These are phyloP conservation scores for Chaitophorus viminalis DNA, from an alignment of 2,888 invertebrate genomes.

Conservation along the genomic window DNA sequence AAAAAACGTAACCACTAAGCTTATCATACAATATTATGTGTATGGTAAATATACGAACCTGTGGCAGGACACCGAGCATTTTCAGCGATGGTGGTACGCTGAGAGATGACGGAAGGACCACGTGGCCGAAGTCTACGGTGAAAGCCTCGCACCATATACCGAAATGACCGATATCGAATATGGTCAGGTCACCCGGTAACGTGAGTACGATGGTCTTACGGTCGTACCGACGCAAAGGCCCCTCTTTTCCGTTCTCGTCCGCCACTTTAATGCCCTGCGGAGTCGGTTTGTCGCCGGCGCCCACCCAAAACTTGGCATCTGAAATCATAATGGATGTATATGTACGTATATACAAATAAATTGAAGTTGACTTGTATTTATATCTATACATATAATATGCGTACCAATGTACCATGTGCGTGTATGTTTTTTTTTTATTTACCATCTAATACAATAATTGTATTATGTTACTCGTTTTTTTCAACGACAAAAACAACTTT, in stretches of 20 bases:
- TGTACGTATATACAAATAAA: no score
- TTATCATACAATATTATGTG: not conserved
- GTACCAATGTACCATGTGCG: no score
- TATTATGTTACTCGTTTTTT: not conserved
- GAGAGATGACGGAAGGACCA: constrained; percentile 76
- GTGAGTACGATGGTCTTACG: constrained; percentile 89
- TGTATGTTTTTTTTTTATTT: not conserved
- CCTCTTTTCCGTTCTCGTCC: constrained; percentile 89
- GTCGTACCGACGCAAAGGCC: constrained; percentile 82
- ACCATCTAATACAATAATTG: not conserved
- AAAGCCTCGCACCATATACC: constrained; percentile 94
- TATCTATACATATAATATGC: constrained; percentile 2
- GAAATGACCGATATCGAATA: constrained; percentile 92
- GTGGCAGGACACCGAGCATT: constrained; percentile 93
- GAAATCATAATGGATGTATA: constrained; percentile 65
- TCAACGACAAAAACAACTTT: constrained; percentile 16
- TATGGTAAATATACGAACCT: constrained; percentile 74
- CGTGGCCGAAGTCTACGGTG: constrained; percentile 91
- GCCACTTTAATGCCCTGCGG: constrained; percentile 86
- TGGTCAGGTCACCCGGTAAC: constrained; percentile 86
- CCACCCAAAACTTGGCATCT: constrained; percentile 96
- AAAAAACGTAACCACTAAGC: not conserved
- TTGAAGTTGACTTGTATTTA: not conserved
- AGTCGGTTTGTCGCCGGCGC: constrained; percentile 81
- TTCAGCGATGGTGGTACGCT: constrained; percentile 91